Base-by-base conservation (phyloP, 35 echinoderm and acorn worm species). In the Acanthaster planci region DNA sequence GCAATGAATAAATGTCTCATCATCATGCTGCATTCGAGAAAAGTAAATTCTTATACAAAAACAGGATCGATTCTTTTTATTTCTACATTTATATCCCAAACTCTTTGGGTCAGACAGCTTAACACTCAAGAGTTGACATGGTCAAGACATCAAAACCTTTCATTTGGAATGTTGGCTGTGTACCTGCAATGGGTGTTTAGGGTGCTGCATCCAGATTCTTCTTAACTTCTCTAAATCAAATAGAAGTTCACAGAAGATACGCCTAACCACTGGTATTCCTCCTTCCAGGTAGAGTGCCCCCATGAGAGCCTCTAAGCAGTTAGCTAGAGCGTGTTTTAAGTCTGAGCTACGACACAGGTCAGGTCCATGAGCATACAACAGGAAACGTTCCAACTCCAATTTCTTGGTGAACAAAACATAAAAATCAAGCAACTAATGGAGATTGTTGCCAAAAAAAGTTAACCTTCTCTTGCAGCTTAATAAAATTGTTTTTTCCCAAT, bases 321-420 rank as follows among this genome's bases (percentile, higher is more conserved):
- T 99, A 39, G 96, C 96, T 77, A 91, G 80, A 15, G 96, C 96
- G 51, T 99, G 96, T 51, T 84, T 72, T 5, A 97, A 84, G 78
- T 93, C 96, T 27, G 86, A 83, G 8, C 77, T 60, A n/a, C 91
- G 79, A 83, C 96, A 99, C 29, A 99, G 89, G 60, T 99, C 96
- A 58, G 92, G 95, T 21, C 96, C 96, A 53, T 99, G 96, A 29
- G 96, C 84, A 67, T 99, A 99, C 37, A 99, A 82, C 80, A 99
- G 78, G 76, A 87, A 99, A 29, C 86, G 85, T 18, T 91, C 96
- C n/a, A 99, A 58, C 18, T 94, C 82, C 26, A 94, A 78, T 79
- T 91, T 94, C 96, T 99, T 15, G 27, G 18, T 85, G 36, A 55
- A 64, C 29, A 81, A 39, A 85, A 64, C 23, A 76, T 1, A 36